A percentile compares a stretch with the other conserved stretches of the same genome.
Conservation (phyloP, 2,113 vertebrate species). For the Melanocharis versteri region DNA sequence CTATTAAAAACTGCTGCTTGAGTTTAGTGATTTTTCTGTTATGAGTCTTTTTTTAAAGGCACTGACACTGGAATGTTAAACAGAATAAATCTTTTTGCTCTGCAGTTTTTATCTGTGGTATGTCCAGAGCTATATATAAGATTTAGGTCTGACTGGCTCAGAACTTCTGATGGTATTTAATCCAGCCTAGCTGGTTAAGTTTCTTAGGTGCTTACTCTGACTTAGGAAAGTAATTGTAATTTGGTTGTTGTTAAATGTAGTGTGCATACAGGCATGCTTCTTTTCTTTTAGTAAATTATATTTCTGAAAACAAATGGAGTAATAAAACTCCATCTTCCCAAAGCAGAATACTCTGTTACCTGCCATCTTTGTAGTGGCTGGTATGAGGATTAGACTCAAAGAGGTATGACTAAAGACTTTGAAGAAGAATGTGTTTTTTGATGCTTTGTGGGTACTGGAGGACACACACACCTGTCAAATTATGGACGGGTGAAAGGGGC, state of each 20-base stretch:
- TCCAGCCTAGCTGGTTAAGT: background rate
- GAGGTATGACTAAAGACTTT: background rate
- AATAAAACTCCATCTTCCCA: background rate
- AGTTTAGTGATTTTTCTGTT: background rate
- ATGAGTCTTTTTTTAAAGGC: background rate
- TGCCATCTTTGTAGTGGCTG: background rate
- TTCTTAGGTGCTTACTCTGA: background rate
- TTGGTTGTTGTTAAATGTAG: background rate
- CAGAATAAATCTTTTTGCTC: background rate
- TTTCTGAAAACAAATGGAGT: background rate
- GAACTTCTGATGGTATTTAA: background rate
- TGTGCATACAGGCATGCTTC: background rate
- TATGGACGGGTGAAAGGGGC: background rate
- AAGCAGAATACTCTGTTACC: background rate
- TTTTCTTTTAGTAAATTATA: background rate
- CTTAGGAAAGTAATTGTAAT: background rate
- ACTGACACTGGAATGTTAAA: background rate
- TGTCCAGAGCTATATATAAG: background rate
- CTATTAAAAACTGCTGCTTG: background rate
- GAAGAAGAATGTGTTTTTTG: background rate
- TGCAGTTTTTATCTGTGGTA: background rate
- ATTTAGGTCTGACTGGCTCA: background rate
- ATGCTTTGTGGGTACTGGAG: background rate
- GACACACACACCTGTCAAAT: background rate
- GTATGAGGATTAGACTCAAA: background rate